phyloP scores from a whole-genome alignment of 1,140 invertebrate genomes.

The Drosophila busckii region DNA sequence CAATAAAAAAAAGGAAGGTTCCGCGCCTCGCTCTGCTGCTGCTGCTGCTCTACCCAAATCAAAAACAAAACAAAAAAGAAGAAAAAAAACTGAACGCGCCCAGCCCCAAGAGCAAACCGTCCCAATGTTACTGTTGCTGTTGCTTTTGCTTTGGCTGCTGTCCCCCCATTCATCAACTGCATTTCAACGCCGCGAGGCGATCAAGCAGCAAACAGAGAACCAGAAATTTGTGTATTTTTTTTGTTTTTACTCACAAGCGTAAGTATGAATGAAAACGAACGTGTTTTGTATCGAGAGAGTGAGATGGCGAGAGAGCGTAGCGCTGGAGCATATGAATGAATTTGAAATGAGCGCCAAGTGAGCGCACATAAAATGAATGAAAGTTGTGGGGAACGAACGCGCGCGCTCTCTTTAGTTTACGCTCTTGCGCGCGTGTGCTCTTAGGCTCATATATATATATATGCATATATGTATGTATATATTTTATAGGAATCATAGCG shows the following conservation, averaged over 20 bases:
- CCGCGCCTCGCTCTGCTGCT: slow-evolving; percentile 22
- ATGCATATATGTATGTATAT: slow-evolving; percentile 10
- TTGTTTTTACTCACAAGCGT: slow-evolving; percentile 34
- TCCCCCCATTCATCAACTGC: slow-evolving; percentile 72
- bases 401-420: slow-evolving; percentile 16
- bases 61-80: slow-evolving; percentile 31
- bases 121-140: slow-evolving; percentile 6
- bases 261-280: slow-evolving; percentile 74
- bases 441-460: slow-evolving; percentile 4
- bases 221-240: slow-evolving; percentile 46
- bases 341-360: slow-evolving; percentile 41
- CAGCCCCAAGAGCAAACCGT: slow-evolving; percentile 26
- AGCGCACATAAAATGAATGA: slow-evolving; percentile 57
- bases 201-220: slow-evolving; percentile 45
- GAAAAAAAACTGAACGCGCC: slow-evolving; percentile 36
- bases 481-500: slow-evolving; percentile 42
- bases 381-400: slow-evolving; percentile 46
- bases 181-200: slow-evolving; percentile 64
- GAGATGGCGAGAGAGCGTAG: slow-evolving; percentile 15
- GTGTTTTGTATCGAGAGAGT: slow-evolving; percentile 50
- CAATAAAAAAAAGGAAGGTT: slow-evolving; percentile 26
- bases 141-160: slow-evolving; percentile 24
- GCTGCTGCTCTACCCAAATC: too few relatives aligned
- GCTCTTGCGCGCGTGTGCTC: not conserved
- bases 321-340: slow-evolving; percentile 47